A percentile compares a stretch with the other conserved stretches of the same genome.
These are phyloP conservation scores for Theristicus caerulescens DNA, from an alignment of 2,113 vertebrate genomes.

Conservation along the genomic window DNA sequence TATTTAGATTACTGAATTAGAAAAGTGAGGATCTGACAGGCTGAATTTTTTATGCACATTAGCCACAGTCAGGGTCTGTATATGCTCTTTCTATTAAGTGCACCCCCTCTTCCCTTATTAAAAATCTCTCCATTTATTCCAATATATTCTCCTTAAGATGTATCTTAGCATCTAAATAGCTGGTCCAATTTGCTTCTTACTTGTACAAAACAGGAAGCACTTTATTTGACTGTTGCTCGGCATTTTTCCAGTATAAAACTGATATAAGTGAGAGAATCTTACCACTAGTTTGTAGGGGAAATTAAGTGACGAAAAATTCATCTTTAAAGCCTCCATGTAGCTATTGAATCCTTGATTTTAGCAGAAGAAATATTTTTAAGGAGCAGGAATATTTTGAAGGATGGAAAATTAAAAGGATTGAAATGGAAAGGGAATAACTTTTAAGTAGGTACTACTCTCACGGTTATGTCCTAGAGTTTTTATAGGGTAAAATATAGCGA, in stretches of 20 bases:
- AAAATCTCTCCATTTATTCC: conserved; percentile 73
- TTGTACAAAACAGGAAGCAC: not conserved
- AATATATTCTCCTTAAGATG: conserved; percentile 68
- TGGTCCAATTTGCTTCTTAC: conserved; percentile 24
- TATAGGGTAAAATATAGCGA: not conserved
- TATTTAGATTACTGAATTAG: conserved; percentile 91
- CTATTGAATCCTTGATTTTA: not conserved
- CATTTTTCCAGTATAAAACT: not conserved
- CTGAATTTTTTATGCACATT: conserved; percentile 89
- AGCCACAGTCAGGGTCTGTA: conserved; percentile 80
- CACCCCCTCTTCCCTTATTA: conserved; percentile 76
- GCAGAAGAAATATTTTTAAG: not conserved
- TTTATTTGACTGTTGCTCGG: not conserved
- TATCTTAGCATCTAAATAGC: conserved; percentile 68
- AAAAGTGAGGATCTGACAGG: conserved; percentile 87
- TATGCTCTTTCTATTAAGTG: conserved; percentile 78
- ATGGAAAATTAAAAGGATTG: not conserved
- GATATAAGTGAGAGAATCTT: not conserved
- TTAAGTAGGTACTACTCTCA: not conserved
- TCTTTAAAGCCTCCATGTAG: not conserved
- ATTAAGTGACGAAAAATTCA: not conserved
- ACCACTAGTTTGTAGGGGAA: not conserved
- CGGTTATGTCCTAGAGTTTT: not conserved
- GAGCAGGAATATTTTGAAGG: not conserved
- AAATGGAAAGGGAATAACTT: not conserved